These are phyloP conservation scores for Electrophaes corylata DNA, from an alignment of 2,888 invertebrate species.

Conservation along the genomic window DNA sequence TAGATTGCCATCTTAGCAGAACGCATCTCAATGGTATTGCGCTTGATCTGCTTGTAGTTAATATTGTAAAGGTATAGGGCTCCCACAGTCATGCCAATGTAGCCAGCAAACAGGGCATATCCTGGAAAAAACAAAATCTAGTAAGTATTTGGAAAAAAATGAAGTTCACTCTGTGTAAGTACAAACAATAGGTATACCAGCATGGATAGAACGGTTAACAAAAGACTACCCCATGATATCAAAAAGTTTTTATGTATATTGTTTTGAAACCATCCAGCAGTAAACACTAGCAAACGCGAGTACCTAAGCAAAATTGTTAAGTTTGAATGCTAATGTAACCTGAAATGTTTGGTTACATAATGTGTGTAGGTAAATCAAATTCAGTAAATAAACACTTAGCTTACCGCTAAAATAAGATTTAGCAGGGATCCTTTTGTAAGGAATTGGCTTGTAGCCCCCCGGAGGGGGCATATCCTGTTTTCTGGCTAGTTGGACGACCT, in stretches of 20 bases:
- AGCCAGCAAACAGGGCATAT: conserved; percentile 85
- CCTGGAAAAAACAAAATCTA: conserved; percentile 77
- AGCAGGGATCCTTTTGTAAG: conserved; percentile 88
- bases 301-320: too few relatives aligned
- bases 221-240: not conserved
- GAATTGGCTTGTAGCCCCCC: conserved; percentile 94
- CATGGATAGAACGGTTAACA: too few relatives aligned
- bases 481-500: conserved; percentile 56
- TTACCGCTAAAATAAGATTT: conserved; percentile 88
- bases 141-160: too few relatives aligned
- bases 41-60: conserved; percentile 78
- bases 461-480: conserved; percentile 96
- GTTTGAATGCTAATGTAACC: too few relatives aligned
- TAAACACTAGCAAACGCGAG: too few relatives aligned
- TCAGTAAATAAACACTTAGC: conserved; percentile 34
- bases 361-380: conserved; percentile 36
- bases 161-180: not conserved
- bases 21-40: conserved; percentile 88
- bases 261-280: too few relatives aligned
- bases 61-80: conserved; percentile 84
- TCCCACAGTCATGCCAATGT: conserved; percentile 83
- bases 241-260: not conserved
- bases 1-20: conserved; percentile 90
- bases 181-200: not conserved
- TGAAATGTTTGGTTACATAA: conserved; percentile 70